phyloP scores from a whole-genome alignment of 2,797 vertebrate species.

The Diplodus sargus region DNA sequence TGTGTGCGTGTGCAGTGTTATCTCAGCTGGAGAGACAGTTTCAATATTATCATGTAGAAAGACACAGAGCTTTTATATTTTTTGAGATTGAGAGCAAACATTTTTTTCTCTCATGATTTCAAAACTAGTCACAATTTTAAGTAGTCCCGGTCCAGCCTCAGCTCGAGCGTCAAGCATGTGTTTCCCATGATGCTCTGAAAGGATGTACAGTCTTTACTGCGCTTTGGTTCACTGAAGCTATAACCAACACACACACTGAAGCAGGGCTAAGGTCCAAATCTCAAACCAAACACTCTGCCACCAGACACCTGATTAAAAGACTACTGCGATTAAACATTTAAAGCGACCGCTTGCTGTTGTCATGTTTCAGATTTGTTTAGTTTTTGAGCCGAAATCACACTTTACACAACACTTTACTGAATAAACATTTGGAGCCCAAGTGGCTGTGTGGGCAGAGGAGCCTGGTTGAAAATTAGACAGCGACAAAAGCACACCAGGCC shows the following conservation, averaged over 20 bases:
- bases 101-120: too few relatives aligned
- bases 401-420: background rate
- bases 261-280: slow-evolving; percentile 25
- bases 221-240: background rate
- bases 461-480: slow-evolving; percentile 49
- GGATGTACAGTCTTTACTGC: slow-evolving; percentile 16
- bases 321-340: background rate
- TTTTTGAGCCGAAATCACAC: background rate
- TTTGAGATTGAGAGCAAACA: too few relatives aligned
- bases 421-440: background rate
- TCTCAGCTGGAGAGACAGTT: too few relatives aligned
- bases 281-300: slow-evolving; percentile 52
- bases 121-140: background rate
- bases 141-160: background rate
- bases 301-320: background rate
- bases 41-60: too few relatives aligned
- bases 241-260: slow-evolving; percentile 20
- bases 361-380: background rate
- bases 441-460: background rate
- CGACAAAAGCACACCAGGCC: slow-evolving; percentile 63
- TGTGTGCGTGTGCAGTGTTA: too few relatives aligned
- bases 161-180: background rate
- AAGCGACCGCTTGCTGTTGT: background rate
- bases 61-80: too few relatives aligned
- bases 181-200: slow-evolving; percentile 24